These are phyloP conservation scores for Ceratosolen solmsi DNA, from an alignment of 1,140 invertebrate genomes.

Conservation along the genomic window DNA sequence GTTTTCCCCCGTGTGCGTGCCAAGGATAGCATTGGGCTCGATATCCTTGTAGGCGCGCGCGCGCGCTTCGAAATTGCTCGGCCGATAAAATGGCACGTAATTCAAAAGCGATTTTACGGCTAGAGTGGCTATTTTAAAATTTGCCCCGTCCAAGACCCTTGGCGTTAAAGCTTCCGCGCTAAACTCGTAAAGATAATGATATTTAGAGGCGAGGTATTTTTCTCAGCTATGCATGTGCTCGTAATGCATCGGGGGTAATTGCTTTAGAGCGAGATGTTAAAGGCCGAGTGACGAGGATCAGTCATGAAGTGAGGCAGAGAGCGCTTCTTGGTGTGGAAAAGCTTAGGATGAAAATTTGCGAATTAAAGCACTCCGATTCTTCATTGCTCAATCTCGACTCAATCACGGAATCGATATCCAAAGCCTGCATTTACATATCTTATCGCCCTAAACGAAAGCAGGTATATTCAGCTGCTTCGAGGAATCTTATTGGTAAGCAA, in stretches of 20 bases:
- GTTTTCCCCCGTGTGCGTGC: not conserved
- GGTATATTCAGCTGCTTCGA: too few species aligned
- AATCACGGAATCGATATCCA: too few species aligned
- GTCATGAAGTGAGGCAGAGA: too few species aligned
- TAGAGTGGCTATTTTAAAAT: constrained; percentile 7
- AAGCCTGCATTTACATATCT: too few species aligned
- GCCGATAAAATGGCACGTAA: not conserved
- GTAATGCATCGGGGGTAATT: not conserved
- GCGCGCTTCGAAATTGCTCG: not conserved
- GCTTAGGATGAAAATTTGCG: not conserved
- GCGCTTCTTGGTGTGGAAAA: not conserved
- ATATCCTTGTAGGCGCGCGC: not conserved
- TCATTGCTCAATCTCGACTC: too few species aligned
- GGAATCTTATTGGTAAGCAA: too few species aligned
- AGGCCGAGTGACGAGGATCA: not conserved
- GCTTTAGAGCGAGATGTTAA: not conserved
- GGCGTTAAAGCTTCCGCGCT: not conserved
- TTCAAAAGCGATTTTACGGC: constrained; percentile 15
- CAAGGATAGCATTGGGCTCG: not conserved
- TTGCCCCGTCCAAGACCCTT: not conserved
- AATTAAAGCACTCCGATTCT: not conserved
- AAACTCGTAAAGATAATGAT: not conserved
- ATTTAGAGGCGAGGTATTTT: not conserved
- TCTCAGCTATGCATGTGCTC: not conserved
- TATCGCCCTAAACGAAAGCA: too few species aligned